Evolutionary conservation across 2,888 invertebrate genomes (phyloP), one percentile per base, ranked within the genome.

Genomic region (Alviniconcha strummeri): DNA sequence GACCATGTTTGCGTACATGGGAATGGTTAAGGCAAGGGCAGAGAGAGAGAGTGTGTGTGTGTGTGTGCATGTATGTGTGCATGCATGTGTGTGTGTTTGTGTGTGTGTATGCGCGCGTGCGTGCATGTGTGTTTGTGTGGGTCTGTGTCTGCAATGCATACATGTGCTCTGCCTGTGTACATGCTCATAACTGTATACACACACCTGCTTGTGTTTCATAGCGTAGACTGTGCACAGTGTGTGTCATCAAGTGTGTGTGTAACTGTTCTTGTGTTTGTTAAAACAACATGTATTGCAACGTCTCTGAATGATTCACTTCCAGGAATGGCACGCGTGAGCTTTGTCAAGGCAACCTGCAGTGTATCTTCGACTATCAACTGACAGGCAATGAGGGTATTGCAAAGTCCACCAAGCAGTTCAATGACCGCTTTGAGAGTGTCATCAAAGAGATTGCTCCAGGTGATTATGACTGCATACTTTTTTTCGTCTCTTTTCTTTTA

Each of bases 331-430:
- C 89, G 8, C 36, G 60, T 55, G 85, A 86, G 60, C 56, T 90
- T 8, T 91, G 91, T 85, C 88, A 88, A 19, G 85, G 84, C 52
- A 91, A 90, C 84, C 72, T 79, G 11, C 90, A 89, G 77, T 91
- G 91, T 78, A 83, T 71, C 17, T 91, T 89, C 88, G 91, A 91
- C 85, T 89, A 85, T 80, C 82, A 86, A 60, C 87, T 91, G 11
- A 91, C 91, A 6, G 85, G 87, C 15, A 90, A 90, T 17, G 85
- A 88, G 82, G 81, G 87, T 36, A 87, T 91, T 11, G 91, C 90
- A 5, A 79, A 82, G 69, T 84, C 88, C 60, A 91, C 91, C 8
- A 85, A 87, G 64, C 85, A 87, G 54, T 90, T 91, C 77, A 88
- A 85, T 52, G 83, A 89, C n/a, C 87, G 87, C 69, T 91, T 90